Percentiles rank a stretch among this genome's conserved stretches.
Evolutionary conservation across 2,888 invertebrate species (phyloP).

Genomic region (Brachyptera risi): DNA sequence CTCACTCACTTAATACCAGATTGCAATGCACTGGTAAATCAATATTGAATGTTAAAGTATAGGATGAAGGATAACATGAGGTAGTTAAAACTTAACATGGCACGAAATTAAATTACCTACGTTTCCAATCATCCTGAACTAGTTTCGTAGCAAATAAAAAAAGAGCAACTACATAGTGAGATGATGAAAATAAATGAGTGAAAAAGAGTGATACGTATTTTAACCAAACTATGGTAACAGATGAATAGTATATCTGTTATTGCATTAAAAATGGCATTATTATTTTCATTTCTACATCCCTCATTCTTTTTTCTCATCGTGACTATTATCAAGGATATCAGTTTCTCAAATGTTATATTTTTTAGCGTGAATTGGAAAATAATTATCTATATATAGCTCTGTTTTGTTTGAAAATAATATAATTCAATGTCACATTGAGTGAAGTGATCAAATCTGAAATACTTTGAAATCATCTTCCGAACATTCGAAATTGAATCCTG

Average conservation of each 20-base stretch:
- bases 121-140: conserved; percentile 10
- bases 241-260: neutral
- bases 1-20: neutral
- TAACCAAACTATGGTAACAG: neutral
- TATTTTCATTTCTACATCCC: no score
- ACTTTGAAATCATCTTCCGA: no score
- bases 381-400: no score
- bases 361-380: no score
- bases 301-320: no score
- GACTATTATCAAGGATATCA: no score
- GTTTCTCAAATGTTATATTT: no score
- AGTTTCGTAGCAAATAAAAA: neutral
- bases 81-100: neutral
- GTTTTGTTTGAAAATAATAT: no score
- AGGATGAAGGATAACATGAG: neutral
- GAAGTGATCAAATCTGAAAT: no score
- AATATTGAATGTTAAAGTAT: conserved; percentile 2
- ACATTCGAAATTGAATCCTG: no score
- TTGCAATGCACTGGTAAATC: neutral
- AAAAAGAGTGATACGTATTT: neutral
- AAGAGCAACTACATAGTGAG: neutral
- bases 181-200: conserved; percentile 4
- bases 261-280: no score
- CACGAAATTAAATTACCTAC: conserved; percentile 5
- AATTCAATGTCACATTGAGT: no score